These are phyloP conservation scores for Sparidentex hasta DNA, from an alignment of 2,797 vertebrate genomes.

Conservation along the genomic window DNA sequence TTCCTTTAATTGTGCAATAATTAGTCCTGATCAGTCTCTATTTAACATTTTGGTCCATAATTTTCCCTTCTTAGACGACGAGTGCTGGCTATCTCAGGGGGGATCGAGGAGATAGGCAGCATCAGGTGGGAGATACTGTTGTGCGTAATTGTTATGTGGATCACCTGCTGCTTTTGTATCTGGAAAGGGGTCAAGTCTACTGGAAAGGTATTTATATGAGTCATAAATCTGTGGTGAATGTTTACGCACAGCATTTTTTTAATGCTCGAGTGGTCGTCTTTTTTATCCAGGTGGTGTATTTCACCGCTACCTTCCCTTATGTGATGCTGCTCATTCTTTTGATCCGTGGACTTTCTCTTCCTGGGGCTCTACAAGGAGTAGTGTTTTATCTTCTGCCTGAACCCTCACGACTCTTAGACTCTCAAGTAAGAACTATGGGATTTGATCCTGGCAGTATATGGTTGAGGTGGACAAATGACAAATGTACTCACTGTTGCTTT, in stretches of 20 bases:
- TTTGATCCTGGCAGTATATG: not conserved
- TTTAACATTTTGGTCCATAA: not conserved
- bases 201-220: conserved; percentile 77
- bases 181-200: conserved; percentile 87
- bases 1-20: not conserved
- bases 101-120: conserved; percentile 83
- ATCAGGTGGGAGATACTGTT: conserved; percentile 80
- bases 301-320: conserved; percentile 73
- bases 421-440: conserved; percentile 72
- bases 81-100: conserved; percentile 80
- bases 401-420: conserved; percentile 74
- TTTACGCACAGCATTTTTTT: not conserved
- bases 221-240: not conserved
- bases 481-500: conserved; percentile 10
- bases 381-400: conserved; percentile 84
- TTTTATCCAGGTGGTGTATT: conserved; percentile 82
- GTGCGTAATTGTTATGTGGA: conserved; percentile 77
- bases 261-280: not conserved
- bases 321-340: conserved; percentile 82
- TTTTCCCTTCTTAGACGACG: conserved; percentile 63
- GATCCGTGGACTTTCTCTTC: conserved; percentile 84
- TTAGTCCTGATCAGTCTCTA: accelerated
- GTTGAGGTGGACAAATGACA: not conserved
- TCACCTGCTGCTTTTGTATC: conserved; percentile 83
- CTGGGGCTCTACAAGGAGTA: conserved; percentile 84